Evolutionary conservation across 2,113 vertebrate genomes (phyloP).

Genomic region (Benitochromis conjunctus): DNA sequence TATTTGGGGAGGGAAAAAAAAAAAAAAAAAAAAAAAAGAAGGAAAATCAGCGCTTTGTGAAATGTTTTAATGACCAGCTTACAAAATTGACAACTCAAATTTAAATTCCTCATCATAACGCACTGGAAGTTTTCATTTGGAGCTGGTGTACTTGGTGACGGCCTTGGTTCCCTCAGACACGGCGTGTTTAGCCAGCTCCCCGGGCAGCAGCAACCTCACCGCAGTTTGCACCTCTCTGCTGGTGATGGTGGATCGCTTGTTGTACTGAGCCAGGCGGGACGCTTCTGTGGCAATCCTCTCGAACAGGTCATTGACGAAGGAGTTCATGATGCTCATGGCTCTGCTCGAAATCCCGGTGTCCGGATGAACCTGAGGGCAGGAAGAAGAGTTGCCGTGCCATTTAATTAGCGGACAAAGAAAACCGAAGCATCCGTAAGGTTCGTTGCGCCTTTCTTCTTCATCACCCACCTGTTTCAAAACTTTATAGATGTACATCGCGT

Average conservation of each 20-base stretch:
- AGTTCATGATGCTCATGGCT: slow-evolving; percentile 81
- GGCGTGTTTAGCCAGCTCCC: slow-evolving; percentile 78
- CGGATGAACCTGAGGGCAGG: slow-evolving; percentile 62
- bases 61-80: neutral
- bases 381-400: neutral
- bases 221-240: slow-evolving; percentile 78
- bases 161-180: slow-evolving; percentile 79
- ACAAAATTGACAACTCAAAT: neutral
- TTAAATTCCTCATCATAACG: neutral
- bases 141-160: slow-evolving; percentile 80
- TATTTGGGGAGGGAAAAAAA: fast-evolving
- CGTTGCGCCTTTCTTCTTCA: neutral
- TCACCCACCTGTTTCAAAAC: slow-evolving; percentile 74
- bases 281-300: slow-evolving; percentile 77
- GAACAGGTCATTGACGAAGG: slow-evolving; percentile 78
- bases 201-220: slow-evolving; percentile 74
- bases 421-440: neutral
- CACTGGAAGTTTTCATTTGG: slow-evolving; percentile 57
- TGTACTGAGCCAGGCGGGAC: slow-evolving; percentile 76
- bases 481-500: slow-evolving; percentile 79
- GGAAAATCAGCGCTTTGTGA: neutral
- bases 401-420: neutral
- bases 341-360: slow-evolving; percentile 77
- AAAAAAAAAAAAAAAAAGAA: neutral
- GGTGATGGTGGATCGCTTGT: slow-evolving; percentile 78